A percentile compares a stretch with the other conserved stretches of the same genome.
These are phyloP conservation scores for Alitta virens DNA, from an alignment of 2,888 invertebrate genomes.

Conservation along the genomic window DNA sequence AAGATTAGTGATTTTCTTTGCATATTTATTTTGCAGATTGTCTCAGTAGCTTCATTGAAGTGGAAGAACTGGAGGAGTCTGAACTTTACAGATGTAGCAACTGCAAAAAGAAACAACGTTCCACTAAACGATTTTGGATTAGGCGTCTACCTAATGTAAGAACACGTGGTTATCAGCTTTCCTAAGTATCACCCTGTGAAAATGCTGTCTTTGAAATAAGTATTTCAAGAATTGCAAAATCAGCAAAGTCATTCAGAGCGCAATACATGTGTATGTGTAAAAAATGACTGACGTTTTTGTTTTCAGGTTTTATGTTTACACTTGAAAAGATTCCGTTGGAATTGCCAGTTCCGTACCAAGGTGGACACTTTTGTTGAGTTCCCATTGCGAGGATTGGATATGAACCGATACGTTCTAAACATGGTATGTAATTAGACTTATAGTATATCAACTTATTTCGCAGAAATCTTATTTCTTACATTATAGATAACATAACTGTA, in stretches of 20 bases:
- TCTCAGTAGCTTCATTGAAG: conserved; percentile 70
- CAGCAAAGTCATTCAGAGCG: no score
- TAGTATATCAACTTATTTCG: not conserved
- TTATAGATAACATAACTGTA: no score
- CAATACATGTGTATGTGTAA: no score
- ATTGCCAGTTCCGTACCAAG: conserved; percentile 75
- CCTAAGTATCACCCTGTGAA: no score
- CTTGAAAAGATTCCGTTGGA: conserved; percentile 81
- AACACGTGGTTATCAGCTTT: no score
- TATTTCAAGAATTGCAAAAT: no score
- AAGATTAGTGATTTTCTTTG: no score
- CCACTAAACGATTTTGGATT: conserved; percentile 84
- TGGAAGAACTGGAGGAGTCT: conserved; percentile 78
- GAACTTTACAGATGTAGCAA: conserved; percentile 80
- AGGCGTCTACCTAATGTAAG: conserved; percentile 74
- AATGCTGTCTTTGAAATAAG: no score
- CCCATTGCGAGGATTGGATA: conserved; percentile 73
- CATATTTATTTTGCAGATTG: conserved; percentile 66
- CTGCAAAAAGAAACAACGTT: conserved; percentile 77
- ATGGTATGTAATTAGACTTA: conserved; percentile 48
- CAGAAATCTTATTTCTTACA: no score
- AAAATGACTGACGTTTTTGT: not conserved
- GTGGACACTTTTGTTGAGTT: conserved; percentile 77
- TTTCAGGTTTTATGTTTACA: conserved; percentile 73
- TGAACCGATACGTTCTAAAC: conserved; percentile 73